These are phyloP conservation scores for Dinomys branickii DNA, from an alignment of 2,113 vertebrate species.

Conservation along the genomic window DNA sequence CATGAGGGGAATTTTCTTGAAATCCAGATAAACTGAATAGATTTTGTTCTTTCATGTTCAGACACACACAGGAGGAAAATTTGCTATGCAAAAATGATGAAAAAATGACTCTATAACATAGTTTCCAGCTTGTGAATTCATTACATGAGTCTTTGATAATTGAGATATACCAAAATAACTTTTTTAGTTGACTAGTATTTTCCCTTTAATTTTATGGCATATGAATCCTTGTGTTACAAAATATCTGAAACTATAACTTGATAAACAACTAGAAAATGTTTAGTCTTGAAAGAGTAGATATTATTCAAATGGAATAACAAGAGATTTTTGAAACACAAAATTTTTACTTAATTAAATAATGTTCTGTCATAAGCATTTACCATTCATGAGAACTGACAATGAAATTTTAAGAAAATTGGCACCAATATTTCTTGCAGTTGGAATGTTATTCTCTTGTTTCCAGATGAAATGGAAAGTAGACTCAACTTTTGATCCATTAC, in stretches of 20 bases:
- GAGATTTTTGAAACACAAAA: background rate
- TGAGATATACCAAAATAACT: background rate
- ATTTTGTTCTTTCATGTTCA: slow-evolving; percentile 55
- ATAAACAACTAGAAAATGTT: background rate
- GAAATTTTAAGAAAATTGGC: background rate
- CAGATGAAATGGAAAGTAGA: background rate
- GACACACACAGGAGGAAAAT: background rate
- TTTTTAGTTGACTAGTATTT: background rate
- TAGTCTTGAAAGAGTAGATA: slow-evolving; percentile 31
- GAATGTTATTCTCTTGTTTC: slow-evolving; percentile 3
- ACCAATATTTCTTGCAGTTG: background rate
- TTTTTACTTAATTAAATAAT: background rate
- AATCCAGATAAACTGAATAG: slow-evolving; percentile 38
- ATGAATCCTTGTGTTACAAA: slow-evolving; percentile 13
- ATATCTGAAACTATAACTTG: slow-evolving; percentile 34
- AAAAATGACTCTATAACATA: slow-evolving; percentile 2
- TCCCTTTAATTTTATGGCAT: background rate
- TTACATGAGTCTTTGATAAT: background rate
- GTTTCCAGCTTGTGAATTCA: slow-evolving; percentile 32
- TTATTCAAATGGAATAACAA: slow-evolving; percentile 40
- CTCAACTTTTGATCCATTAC: background rate
- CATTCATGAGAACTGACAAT: background rate
- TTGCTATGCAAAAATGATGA: slow-evolving; percentile 36
- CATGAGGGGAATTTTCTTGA: slow-evolving; percentile 51
- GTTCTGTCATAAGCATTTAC: background rate